These are phyloP conservation scores for Darevskia nairensis DNA, from an alignment of 2,797 vertebrate genomes.

Conservation along the genomic window DNA sequence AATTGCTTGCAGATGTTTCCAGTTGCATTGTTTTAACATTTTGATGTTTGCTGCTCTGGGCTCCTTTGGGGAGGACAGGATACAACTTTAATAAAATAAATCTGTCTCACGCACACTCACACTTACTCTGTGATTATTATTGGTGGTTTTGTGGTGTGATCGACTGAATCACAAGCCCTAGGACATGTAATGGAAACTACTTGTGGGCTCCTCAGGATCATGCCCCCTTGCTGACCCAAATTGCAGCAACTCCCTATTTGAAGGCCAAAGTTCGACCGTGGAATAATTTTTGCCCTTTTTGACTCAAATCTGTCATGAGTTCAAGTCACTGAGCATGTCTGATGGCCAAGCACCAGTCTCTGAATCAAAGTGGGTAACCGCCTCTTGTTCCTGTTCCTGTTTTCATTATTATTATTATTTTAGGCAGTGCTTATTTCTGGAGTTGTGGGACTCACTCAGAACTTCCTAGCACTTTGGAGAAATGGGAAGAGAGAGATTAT, in stretches of 20 bases:
- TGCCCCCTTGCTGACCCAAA: neutral
- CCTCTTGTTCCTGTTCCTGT: neutral
- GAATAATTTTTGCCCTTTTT: neutral
- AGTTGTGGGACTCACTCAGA: neutral
- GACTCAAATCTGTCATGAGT: neutral
- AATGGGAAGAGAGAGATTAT: neutral
- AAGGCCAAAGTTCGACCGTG: neutral
- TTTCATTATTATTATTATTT: no score
- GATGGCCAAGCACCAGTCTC: fast-evolving
- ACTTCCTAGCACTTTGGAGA: neutral
- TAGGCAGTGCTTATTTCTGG: neutral
- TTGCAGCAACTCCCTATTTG: neutral
- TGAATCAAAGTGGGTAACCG: no score
- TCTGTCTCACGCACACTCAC: no score
- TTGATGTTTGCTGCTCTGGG: no score
- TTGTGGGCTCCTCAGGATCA: neutral
- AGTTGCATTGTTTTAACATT: no score
- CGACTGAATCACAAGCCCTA: neutral
- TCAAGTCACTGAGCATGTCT: neutral
- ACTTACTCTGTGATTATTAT: no score
- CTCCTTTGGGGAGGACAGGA: no score
- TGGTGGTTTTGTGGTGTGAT: no score
- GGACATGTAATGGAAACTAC: neutral
- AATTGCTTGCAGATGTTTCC: no score
- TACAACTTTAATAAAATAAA: no score